Evolutionary conservation across 1,140 invertebrate species (phyloP), one percentile per base, ranked within the genome.

Genomic region (Hypothenemus hampei): DNA sequence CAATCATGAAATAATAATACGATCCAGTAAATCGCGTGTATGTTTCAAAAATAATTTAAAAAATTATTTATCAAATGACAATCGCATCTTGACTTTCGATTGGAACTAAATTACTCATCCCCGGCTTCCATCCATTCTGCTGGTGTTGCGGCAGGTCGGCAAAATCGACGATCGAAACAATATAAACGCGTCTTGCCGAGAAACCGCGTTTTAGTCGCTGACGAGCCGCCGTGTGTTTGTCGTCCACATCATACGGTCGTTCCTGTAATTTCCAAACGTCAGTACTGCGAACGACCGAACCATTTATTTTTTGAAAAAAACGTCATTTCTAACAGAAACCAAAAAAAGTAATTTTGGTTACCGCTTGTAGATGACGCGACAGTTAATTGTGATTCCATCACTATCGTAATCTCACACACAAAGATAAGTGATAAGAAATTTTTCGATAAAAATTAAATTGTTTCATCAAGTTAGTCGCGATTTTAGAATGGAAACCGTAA

Each of bases 231-330:
- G n/a, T n/a, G n/a, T n/a, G n/a, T n/a, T n/a, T n/a, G n/a, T n/a
- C n/a, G 41, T 22, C 11, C 18, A 36, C 23, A 35, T 37, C 33
- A 15, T 7, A 24, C 48, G 51, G 51, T 54, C 51, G 51, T 43
- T 54, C 41, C 41, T 46, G 31, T 44, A 54, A 44, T 36, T 33
- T 39, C 37, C 51, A 35, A 18, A 36, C 18, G 48, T 40, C 37
- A 44, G 51, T 53, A 44, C 51, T 53, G 51, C 51, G 51, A 53
- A 53, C 51, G 51, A 45, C 51, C 51, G 40, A 43, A 18, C n/a
- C 8, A 3, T 8, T 13, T 15, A 11, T 1, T 20, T 46, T 18
- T n/a, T 18, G 19, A 16, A 22, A 29, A 33, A 46, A 19, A 15
- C 15, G 15, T 10, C 21, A 26, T 15, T n/a, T n/a, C n/a, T 35